These are phyloP conservation scores for Nixonia krombeini DNA, from an alignment of 1,140 invertebrate species.

Conservation along the genomic window DNA sequence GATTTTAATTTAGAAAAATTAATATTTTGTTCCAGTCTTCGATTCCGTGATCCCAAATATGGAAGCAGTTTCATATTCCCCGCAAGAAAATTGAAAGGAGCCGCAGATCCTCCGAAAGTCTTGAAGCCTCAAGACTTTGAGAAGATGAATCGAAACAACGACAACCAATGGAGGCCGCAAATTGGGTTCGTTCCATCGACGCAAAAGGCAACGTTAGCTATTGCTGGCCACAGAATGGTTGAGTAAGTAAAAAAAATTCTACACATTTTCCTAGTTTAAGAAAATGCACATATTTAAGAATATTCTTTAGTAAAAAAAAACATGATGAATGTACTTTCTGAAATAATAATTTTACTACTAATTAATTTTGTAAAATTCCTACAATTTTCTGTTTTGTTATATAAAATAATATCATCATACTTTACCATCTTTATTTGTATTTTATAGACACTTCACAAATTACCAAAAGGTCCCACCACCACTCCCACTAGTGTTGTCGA, in stretches of 20 bases:
- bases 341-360: not conserved
- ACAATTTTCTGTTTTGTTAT: too few species aligned
- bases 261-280: slow-evolving; percentile 1
- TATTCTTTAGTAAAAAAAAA: too few species aligned
- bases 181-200: slow-evolving; percentile 80
- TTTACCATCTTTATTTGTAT: too few species aligned
- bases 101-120: slow-evolving; percentile 80
- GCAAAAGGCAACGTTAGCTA: slow-evolving; percentile 75
- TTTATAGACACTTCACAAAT: slow-evolving; percentile 54
- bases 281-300: too few species aligned
- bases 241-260: slow-evolving; percentile 47
- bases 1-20: not conserved
- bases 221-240: slow-evolving; percentile 81
- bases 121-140: slow-evolving; percentile 86
- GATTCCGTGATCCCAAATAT: slow-evolving; percentile 88
- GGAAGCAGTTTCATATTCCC: slow-evolving; percentile 83
- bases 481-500: slow-evolving; percentile 36
- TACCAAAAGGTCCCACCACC: slow-evolving; percentile 63
- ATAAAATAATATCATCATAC: too few species aligned
- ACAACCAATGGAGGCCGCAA: slow-evolving; percentile 78
- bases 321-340: too few species aligned
- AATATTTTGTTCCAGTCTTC: slow-evolving; percentile 79
- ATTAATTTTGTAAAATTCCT: not conserved
- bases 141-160: slow-evolving; percentile 75
- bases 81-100: slow-evolving; percentile 79